Evolutionary conservation across 1,140 invertebrate species (phyloP).

Genomic region (Eubasilissa regina): DNA sequence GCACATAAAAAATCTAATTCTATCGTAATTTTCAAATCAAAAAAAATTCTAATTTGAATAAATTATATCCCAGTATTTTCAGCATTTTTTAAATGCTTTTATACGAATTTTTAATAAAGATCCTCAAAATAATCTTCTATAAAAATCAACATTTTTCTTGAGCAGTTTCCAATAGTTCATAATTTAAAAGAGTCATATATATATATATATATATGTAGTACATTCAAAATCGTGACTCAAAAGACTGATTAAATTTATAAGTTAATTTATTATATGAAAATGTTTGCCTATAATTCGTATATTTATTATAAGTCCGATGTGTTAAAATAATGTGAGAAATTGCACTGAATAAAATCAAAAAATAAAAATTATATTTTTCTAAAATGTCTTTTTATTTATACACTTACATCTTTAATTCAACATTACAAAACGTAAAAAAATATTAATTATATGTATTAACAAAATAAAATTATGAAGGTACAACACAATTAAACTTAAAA

Average conservation of each 20-base stretch:
- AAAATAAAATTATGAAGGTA: constrained; percentile 6
- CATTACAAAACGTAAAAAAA: not conserved
- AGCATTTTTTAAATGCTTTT: too few relatives aligned
- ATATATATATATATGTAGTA: too few relatives aligned
- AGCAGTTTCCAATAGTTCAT: not conserved
- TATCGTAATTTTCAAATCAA: too few relatives aligned
- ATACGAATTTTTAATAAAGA: too few relatives aligned
- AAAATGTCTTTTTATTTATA: not conserved
- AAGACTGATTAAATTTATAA: constrained; percentile 34
- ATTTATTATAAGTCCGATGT: constrained; percentile 24
- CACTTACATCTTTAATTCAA: not conserved
- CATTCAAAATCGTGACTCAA: not conserved
- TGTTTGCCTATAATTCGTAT: not conserved
- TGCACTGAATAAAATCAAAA: constrained; percentile 12
- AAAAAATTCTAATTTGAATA: too few relatives aligned
- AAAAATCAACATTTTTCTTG: too few relatives aligned
- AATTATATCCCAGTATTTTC: too few relatives aligned
- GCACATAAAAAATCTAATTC: too few relatives aligned
- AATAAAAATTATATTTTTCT: constrained; percentile 12
- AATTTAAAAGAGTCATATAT: constrained; percentile 5
- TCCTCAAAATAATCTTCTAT: too few relatives aligned
- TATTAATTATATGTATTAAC: not conserved
- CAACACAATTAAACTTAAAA: too few relatives aligned
- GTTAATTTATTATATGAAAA: constrained; percentile 32
- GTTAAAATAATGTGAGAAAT: constrained; percentile 23